phyloP scores from a whole-genome alignment of 2,113 vertebrate genomes.

The Thamnophis sirtalis region DNA sequence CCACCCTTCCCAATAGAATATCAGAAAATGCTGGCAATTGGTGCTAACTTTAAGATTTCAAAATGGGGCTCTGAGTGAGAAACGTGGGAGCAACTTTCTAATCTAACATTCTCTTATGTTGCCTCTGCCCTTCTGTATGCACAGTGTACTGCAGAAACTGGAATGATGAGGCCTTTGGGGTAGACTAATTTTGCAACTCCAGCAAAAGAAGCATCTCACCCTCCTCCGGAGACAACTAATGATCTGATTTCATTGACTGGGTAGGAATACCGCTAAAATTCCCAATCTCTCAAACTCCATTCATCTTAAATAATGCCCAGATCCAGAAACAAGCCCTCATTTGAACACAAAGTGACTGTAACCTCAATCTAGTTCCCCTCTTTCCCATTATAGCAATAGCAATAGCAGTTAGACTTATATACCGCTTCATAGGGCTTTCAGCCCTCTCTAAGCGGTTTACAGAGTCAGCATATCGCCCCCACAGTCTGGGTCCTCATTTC shows the following conservation, averaged over 20 bases:
- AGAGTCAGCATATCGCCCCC: no score
- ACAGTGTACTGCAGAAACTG: not conserved
- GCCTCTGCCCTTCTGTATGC: not conserved
- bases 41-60: not conserved
- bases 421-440: no score
- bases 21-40: not conserved
- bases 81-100: not conserved
- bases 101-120: not conserved
- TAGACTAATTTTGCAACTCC: not conserved
- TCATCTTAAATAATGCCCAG: not conserved
- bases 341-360: not conserved
- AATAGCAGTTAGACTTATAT: no score
- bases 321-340: not conserved
- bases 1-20: not conserved
- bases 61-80: not conserved
- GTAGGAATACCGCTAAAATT: not conserved
- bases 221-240: not conserved
- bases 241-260: not conserved
- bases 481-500: no score
- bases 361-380: not conserved
- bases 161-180: not conserved
- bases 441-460: no score
- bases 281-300: not conserved
- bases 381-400: no score
- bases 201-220: not conserved